Evolutionary conservation across 1,140 invertebrate species (phyloP).

Genomic region (Frieseomelitta varia): DNA sequence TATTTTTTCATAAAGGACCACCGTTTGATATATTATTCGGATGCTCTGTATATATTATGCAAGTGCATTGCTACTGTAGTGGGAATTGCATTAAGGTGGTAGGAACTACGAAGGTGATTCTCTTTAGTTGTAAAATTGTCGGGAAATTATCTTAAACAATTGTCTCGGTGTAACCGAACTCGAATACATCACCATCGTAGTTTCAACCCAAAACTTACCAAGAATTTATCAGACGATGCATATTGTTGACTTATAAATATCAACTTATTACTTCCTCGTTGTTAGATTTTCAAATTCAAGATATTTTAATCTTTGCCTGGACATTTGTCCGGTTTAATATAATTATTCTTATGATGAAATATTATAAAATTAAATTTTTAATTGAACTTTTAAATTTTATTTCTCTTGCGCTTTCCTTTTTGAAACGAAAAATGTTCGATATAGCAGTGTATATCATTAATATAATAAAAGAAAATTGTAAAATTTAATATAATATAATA

Average conservation of each 20-base stretch:
- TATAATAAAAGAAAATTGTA: neutral
- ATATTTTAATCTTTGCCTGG: neutral
- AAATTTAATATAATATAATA: no score
- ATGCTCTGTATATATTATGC: neutral
- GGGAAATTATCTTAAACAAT: constrained; percentile 58
- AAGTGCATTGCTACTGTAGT: neutral
- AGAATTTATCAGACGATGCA: constrained; percentile 56
- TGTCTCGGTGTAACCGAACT: constrained; percentile 58
- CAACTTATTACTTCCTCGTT: constrained; percentile 51
- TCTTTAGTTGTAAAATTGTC: constrained; percentile 37
- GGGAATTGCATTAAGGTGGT: constrained; percentile 47
- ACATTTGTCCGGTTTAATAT: neutral
- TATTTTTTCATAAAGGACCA: no score
- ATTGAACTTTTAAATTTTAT: neutral
- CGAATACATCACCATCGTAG: constrained; percentile 55
- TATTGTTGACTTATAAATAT: constrained; percentile 62
- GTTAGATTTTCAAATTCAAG: constrained; percentile 15
- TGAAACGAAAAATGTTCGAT: neutral
- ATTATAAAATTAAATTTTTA: neutral
- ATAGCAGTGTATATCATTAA: no score
- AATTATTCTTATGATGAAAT: neutral
- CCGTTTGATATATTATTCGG: no score
- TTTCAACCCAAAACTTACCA: constrained; percentile 48
- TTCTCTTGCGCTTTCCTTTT: neutral
- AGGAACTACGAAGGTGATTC: constrained; percentile 35